phyloP scores from a whole-genome alignment of 2,888 invertebrate genomes.

The Drosophila recens region DNA sequence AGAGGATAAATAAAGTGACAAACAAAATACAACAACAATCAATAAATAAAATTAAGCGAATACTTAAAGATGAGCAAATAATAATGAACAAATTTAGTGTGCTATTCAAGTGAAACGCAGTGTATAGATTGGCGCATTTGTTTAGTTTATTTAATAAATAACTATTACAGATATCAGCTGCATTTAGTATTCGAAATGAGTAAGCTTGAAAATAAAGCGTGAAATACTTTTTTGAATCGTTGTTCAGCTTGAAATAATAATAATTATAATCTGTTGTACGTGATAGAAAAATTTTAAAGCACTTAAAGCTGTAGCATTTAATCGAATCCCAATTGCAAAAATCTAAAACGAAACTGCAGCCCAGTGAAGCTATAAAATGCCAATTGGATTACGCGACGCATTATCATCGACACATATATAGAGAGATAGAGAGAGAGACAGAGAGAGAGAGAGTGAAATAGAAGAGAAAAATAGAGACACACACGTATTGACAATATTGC shows the following conservation, averaged over 20 bases:
- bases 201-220: not conserved
- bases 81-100: too few relatives aligned
- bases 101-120: too few relatives aligned
- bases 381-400: constrained; percentile 38
- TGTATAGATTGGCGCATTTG: not conserved
- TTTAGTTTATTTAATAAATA: not conserved
- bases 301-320: constrained; percentile 26
- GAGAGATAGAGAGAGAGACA: not conserved
- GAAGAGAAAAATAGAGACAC: not conserved
- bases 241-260: constrained; percentile 1
- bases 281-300: constrained; percentile 11
- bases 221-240: not conserved
- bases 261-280: constrained; percentile 16
- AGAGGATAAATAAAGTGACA: too few relatives aligned
- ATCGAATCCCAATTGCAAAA: constrained; percentile 23
- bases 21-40: too few relatives aligned
- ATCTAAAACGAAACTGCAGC: constrained; percentile 8
- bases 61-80: too few relatives aligned
- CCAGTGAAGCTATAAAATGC: constrained; percentile 23
- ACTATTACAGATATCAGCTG: not conserved
- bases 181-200: not conserved
- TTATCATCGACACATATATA: constrained; percentile 12
- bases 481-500: constrained; percentile 4
- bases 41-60: too few relatives aligned
- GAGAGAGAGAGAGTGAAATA: not conserved